A percentile compares a stretch with the other conserved stretches of the same genome.
phyloP scores from a whole-genome alignment of 2,797 vertebrate species.

The Petrocephalus schoutedeni region DNA sequence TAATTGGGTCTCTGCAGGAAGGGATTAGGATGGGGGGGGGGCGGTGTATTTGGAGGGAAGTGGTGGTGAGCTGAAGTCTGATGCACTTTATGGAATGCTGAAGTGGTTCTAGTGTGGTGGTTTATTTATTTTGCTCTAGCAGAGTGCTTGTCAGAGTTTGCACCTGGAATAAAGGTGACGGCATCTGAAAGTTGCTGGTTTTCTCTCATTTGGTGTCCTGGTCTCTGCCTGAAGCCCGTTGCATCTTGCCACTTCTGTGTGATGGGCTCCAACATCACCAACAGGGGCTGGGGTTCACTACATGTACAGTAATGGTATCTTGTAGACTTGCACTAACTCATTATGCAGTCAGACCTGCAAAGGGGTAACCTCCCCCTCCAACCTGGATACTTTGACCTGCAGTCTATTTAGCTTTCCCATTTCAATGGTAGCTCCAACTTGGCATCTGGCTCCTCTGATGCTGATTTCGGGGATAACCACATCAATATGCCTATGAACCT shows the following conservation, averaged over 20 bases:
- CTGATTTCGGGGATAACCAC: background rate
- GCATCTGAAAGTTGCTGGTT: background rate
- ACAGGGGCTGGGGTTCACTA: background rate
- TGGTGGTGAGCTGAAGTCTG: background rate
- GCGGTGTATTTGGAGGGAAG: slow-evolving; percentile 25
- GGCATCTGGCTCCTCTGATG: background rate
- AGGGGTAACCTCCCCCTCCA: background rate
- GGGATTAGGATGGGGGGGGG: background rate
- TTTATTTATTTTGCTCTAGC: slow-evolving; percentile 6
- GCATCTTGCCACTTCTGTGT: background rate
- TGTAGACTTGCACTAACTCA: background rate
- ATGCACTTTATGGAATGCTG: slow-evolving; percentile 8
- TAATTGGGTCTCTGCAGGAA: background rate
- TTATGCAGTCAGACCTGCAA: background rate
- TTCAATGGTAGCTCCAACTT: background rate
- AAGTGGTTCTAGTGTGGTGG: background rate
- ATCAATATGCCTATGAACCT: background rate
- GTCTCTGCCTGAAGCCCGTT: background rate
- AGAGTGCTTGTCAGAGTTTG: background rate
- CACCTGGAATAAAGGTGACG: background rate
- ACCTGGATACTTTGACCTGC: background rate
- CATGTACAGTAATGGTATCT: background rate
- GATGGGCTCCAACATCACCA: background rate
- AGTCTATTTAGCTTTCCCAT: background rate
- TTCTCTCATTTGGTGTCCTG: background rate